These are phyloP conservation scores for Indicator maculatus DNA, from an alignment of 2,113 vertebrate species.

Conservation along the genomic window DNA sequence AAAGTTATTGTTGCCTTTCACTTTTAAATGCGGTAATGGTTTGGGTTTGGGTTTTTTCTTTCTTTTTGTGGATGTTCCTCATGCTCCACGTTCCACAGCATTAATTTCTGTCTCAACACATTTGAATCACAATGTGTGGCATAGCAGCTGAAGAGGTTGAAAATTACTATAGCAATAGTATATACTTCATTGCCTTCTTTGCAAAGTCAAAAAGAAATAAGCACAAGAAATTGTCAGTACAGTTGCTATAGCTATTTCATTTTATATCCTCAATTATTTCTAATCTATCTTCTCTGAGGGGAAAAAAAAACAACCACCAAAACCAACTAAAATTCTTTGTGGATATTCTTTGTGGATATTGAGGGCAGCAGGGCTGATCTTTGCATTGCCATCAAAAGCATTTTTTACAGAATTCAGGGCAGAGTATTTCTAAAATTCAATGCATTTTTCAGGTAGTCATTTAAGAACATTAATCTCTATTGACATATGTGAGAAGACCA, in stretches of 20 bases:
- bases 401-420: neutral
- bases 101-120: neutral
- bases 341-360: neutral
- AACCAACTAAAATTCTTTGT: neutral
- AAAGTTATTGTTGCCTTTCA: neutral
- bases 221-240: neutral
- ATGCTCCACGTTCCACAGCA: neutral
- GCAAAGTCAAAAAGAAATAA: neutral
- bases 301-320: accelerated
- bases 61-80: neutral
- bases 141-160: neutral
- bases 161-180: neutral
- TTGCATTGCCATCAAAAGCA: neutral
- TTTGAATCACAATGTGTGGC: neutral
- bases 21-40: neutral
- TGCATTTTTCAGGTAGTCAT: neutral
- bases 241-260: neutral
- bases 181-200: neutral
- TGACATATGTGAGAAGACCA: neutral
- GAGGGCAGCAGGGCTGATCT: neutral
- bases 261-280: neutral
- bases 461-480: neutral
- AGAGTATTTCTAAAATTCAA: neutral
- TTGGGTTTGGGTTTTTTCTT: too few species aligned
- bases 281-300: neutral